These are phyloP conservation scores for Lipophrys pholis DNA, from an alignment of 2,113 vertebrate genomes.

Conservation along the genomic window DNA sequence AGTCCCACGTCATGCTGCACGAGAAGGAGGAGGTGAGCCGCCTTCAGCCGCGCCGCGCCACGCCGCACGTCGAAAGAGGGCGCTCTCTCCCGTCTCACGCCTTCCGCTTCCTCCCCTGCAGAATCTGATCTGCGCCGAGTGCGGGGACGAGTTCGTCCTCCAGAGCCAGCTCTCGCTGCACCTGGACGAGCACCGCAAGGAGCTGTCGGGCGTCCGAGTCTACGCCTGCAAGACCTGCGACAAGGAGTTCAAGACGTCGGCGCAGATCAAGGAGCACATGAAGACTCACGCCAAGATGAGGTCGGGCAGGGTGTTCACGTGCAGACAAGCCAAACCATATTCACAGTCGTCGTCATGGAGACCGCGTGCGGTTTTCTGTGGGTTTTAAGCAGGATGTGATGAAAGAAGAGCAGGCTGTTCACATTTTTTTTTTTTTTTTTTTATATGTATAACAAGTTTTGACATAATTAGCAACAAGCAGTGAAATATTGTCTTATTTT, in stretches of 20 bases:
- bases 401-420: too few relatives aligned
- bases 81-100: background rate
- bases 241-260: conserved; percentile 88
- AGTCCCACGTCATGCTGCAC: conserved; percentile 97
- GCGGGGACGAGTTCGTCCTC: conserved; percentile 96
- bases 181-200: conserved; percentile 94
- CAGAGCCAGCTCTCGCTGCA: conserved; percentile 95
- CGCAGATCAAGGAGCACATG: conserved; percentile 92
- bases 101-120: conserved; percentile 53
- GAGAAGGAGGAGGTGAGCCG: conserved; percentile 95
- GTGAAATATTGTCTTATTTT: too few relatives aligned
- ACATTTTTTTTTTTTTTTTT: too few relatives aligned
- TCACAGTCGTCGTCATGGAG: too few relatives aligned
- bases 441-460: too few relatives aligned
- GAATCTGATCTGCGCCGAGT: conserved; percentile 97
- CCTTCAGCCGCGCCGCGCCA: too few relatives aligned
- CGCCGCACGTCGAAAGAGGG: too few relatives aligned
- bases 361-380: background rate
- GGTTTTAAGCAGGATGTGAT: background rate
- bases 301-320: conserved; percentile 67
- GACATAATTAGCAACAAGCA: too few relatives aligned
- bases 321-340: too few relatives aligned
- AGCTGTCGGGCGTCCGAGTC: conserved; percentile 86
- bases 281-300: conserved; percentile 93
- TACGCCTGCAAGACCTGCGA: conserved; percentile 91